A percentile compares a stretch with the other conserved stretches of the same genome.
Conservation (phyloP, 30 jellyfish, hydroid and myxozoan species). For the Cassiopea xamachana region DNA sequence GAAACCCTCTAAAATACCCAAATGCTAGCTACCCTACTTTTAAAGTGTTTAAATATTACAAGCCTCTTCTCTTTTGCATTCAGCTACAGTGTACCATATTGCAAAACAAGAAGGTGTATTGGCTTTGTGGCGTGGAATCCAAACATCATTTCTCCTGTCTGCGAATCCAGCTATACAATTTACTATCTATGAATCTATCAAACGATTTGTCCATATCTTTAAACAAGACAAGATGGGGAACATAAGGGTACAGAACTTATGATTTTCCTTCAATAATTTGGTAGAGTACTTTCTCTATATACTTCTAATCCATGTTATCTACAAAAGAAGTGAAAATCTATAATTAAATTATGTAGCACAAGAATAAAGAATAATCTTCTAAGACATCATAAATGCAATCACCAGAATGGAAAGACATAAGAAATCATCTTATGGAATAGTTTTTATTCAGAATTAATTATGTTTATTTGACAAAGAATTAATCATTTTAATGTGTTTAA, state of each 20-base stretch:
- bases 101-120: slow-evolving; percentile 88
- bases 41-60: too few relatives aligned
- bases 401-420: too few relatives aligned
- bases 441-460: too few relatives aligned
- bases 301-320: background rate
- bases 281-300: background rate
- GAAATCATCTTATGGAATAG: too few relatives aligned
- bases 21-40: too few relatives aligned
- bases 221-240: slow-evolving; percentile 35
- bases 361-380: background rate
- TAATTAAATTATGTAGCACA: background rate
- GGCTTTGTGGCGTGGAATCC: slow-evolving; percentile 95
- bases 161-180: slow-evolving; percentile 98
- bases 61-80: background rate
- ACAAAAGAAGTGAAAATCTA: background rate
- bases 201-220: slow-evolving; percentile 61
- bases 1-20: too few relatives aligned
- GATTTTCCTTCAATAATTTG: background rate
- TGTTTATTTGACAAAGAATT: too few relatives aligned
- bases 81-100: slow-evolving; percentile 72
- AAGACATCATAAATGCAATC: background rate
- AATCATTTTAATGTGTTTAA: too few relatives aligned
- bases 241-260: slow-evolving; percentile 9
- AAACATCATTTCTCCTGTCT: slow-evolving; percentile 82
- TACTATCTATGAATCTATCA: slow-evolving; percentile 90